Percentiles rank a stretch among this genome's conserved stretches.
Conservation (phyloP, 2,797 vertebrate species). For the Mus minutoides region DNA sequence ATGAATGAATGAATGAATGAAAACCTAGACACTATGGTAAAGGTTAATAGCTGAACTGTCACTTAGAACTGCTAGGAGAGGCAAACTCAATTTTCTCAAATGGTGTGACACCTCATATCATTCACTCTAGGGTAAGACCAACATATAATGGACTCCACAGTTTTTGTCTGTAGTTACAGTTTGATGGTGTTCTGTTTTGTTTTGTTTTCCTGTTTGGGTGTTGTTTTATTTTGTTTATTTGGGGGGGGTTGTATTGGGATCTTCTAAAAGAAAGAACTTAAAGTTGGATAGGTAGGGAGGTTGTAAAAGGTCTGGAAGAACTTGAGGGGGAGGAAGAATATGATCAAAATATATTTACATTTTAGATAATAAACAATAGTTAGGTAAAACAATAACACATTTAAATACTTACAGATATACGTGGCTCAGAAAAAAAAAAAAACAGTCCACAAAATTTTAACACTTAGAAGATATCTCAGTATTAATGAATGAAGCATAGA, state of each 20-base stretch:
- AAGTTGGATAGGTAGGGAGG: neutral
- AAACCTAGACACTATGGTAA: neutral
- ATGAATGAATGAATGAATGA: neutral
- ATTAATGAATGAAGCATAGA: neutral
- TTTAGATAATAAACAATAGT: neutral
- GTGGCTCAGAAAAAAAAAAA: neutral
- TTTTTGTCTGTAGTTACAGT: neutral
- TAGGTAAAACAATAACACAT: conserved; percentile 18
- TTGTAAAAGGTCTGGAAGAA: neutral
- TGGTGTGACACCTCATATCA: neutral
- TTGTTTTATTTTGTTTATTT: neutral
- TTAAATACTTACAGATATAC: neutral
- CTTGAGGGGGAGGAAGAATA: neutral
- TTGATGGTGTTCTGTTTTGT: neutral
- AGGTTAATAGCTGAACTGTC: neutral
- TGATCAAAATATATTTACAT: neutral
- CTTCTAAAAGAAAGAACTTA: neutral
- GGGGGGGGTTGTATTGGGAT: neutral
- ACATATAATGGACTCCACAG: neutral
- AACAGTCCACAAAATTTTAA: neutral
- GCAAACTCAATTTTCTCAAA: neutral
- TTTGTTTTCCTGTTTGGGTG: neutral
- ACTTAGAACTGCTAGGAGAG: neutral
- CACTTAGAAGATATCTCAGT: neutral
- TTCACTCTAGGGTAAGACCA: neutral